Percentiles rank a stretch among this genome's conserved stretches.
Evolutionary conservation across 2,888 invertebrate genomes (phyloP).

Genomic region (Lordiphosa fenestrarum): DNA sequence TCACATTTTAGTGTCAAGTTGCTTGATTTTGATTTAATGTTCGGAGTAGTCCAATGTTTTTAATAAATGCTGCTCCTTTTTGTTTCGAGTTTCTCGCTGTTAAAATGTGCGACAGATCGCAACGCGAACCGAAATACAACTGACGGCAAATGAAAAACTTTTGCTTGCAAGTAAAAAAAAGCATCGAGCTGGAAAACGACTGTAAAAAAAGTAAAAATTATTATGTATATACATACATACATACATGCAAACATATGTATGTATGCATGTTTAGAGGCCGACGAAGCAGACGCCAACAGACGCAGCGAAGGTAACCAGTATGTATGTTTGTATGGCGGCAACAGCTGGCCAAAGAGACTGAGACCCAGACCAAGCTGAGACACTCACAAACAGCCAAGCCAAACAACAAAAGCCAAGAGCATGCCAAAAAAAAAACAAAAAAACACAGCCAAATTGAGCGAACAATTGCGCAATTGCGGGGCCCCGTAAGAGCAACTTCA

Average conservation of each 20-base stretch:
- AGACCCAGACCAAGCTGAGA: constrained; percentile 11
- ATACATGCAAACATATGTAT: too few relatives aligned
- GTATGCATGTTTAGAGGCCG: constrained; percentile 66
- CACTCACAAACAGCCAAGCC: constrained; percentile 8
- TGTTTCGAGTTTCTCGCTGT: constrained; percentile 1
- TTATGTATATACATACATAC: constrained; percentile 55
- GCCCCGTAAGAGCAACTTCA: constrained; percentile 32
- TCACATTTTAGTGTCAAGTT: constrained; percentile 15
- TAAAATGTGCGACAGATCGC: constrained; percentile 75
- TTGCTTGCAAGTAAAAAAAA: constrained; percentile 76
- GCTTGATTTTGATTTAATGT: not conserved
- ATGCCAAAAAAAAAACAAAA: constrained; percentile 34
- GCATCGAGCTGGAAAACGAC: constrained; percentile 70
- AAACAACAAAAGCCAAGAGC: constrained; percentile 28
- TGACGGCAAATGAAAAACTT: constrained; percentile 79
- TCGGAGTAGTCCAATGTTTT: not conserved
- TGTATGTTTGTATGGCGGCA: constrained; percentile 26
- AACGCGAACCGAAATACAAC: constrained; percentile 78
- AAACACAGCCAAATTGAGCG: constrained; percentile 47
- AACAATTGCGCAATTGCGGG: constrained; percentile 71
- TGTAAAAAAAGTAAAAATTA: constrained; percentile 68
- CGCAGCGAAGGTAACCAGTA: constrained; percentile 45
- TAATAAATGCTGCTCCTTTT: not conserved
- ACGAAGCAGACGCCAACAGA: constrained; percentile 43
- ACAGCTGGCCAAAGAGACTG: constrained; percentile 48